These are phyloP conservation scores for Tichodroma muraria DNA, from an alignment of 2,113 vertebrate genomes.

Conservation along the genomic window DNA sequence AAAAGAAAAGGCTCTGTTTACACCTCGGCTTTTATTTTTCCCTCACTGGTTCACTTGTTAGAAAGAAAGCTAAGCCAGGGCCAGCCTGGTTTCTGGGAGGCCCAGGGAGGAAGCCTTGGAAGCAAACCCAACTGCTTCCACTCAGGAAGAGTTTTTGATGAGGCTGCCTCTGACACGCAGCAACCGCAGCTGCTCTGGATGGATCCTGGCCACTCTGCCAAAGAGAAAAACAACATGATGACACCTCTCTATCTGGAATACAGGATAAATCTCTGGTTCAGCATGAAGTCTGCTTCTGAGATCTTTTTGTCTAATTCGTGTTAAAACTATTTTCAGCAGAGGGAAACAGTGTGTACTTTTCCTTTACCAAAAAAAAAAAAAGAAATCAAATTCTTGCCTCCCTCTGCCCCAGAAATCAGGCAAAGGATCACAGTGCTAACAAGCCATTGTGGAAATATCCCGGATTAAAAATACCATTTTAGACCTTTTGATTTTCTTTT, in stretches of 20 bases:
- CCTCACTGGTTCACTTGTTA: slow-evolving; percentile 4
- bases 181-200: not conserved
- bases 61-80: not conserved
- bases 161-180: not conserved
- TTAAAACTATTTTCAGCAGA: not conserved
- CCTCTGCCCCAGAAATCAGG: not conserved
- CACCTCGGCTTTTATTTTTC: slow-evolving; percentile 32
- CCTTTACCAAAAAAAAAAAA: not conserved
- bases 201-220: not conserved
- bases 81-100: not conserved
- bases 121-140: not conserved
- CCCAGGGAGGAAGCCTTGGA: not conserved
- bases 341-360: not conserved
- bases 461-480: not conserved
- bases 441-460: not conserved
- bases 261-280: not conserved
- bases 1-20: slow-evolving; percentile 38
- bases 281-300: not conserved
- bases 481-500: not conserved
- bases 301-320: not conserved
- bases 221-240: not conserved
- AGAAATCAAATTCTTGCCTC: not conserved
- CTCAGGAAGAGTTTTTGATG: not conserved
- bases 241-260: not conserved
- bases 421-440: not conserved